These are phyloP conservation scores for Alectura lathami DNA, from an alignment of 2,113 vertebrate species.

Conservation along the genomic window DNA sequence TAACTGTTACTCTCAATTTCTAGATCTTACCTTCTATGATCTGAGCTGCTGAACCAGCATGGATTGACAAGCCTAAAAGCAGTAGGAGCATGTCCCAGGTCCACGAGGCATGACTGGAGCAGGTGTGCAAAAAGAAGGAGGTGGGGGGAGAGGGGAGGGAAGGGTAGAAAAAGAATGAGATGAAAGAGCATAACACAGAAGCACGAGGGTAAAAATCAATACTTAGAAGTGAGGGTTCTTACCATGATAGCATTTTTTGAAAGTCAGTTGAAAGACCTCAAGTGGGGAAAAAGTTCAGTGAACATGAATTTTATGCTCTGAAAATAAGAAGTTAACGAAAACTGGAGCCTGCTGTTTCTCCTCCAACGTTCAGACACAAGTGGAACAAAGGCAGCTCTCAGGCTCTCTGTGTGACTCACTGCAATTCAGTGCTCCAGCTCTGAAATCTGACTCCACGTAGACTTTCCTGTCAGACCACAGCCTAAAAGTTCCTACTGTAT, in stretches of 20 bases:
- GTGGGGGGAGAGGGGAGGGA: accelerated
- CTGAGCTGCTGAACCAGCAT: slow-evolving; percentile 40
- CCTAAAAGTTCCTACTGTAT: slow-evolving; percentile 33
- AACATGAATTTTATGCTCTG: slow-evolving; percentile 11
- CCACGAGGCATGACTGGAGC: slow-evolving; percentile 50
- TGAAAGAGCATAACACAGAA: background rate
- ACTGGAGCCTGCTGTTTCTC: slow-evolving; percentile 56
- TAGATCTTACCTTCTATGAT: slow-evolving; percentile 74
- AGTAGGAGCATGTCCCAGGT: slow-evolving; percentile 49
- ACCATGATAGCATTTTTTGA: slow-evolving; percentile 66
- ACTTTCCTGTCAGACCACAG: slow-evolving; percentile 51
- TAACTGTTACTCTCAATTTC: background rate
- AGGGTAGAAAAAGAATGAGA: background rate
- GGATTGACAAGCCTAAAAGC: slow-evolving; percentile 52
- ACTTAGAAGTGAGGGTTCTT: slow-evolving; percentile 25
- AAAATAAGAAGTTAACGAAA: slow-evolving; percentile 40
- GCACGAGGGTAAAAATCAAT: background rate
- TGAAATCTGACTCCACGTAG: slow-evolving; percentile 72
- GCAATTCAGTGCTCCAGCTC: slow-evolving; percentile 55
- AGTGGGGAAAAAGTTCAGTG: background rate
- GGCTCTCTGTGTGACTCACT: slow-evolving; percentile 70
- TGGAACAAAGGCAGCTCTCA: slow-evolving; percentile 78
- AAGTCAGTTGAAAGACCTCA: slow-evolving; percentile 24
- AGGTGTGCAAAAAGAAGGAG: background rate
- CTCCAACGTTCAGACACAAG: slow-evolving; percentile 57